Conservation (phyloP, 2,888 invertebrate genomes). For the Boloria selene region DNA sequence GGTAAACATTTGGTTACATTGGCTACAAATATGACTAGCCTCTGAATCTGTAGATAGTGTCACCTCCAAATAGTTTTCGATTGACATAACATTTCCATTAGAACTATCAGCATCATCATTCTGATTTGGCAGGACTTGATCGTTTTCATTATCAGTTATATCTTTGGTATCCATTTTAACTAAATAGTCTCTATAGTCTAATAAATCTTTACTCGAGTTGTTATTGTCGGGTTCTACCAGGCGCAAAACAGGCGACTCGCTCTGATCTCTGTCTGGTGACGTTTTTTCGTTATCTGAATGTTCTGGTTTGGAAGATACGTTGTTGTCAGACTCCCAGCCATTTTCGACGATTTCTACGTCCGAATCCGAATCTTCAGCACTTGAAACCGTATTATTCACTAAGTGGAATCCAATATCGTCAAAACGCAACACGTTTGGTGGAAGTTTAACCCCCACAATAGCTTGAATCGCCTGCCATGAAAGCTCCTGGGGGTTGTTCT, state of each 20-base stretch:
- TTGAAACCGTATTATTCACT: constrained; percentile 73
- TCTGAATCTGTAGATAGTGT: constrained; percentile 79
- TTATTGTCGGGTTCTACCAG: constrained; percentile 77
- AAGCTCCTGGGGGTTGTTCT: constrained; percentile 83
- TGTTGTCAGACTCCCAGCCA: constrained; percentile 78
- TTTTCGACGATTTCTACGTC: constrained; percentile 81
- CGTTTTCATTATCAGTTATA: constrained; percentile 62
- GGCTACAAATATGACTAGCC: constrained; percentile 77
- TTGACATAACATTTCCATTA: constrained; percentile 78
- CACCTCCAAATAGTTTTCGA: constrained; percentile 80
- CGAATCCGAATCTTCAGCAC: constrained; percentile 78
- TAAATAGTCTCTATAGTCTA: constrained; percentile 70
- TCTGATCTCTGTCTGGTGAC: constrained; percentile 72
- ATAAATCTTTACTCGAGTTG: constrained; percentile 66
- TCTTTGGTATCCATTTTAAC: constrained; percentile 74
- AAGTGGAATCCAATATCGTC: constrained; percentile 80
- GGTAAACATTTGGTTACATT: constrained; percentile 78
- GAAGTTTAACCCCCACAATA: constrained; percentile 82
- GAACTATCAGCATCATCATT: constrained; percentile 76
- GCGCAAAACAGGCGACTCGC: constrained; percentile 74
- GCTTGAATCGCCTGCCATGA: constrained; percentile 83
- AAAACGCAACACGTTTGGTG: constrained; percentile 78
- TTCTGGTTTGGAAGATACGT: constrained; percentile 73
- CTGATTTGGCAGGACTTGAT: constrained; percentile 60
- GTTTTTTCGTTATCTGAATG: constrained; percentile 77